Evolutionary conservation across 2,113 vertebrate genomes (phyloP), one percentile per base, ranked within the genome.

Genomic region (Pithys albifrons): DNA sequence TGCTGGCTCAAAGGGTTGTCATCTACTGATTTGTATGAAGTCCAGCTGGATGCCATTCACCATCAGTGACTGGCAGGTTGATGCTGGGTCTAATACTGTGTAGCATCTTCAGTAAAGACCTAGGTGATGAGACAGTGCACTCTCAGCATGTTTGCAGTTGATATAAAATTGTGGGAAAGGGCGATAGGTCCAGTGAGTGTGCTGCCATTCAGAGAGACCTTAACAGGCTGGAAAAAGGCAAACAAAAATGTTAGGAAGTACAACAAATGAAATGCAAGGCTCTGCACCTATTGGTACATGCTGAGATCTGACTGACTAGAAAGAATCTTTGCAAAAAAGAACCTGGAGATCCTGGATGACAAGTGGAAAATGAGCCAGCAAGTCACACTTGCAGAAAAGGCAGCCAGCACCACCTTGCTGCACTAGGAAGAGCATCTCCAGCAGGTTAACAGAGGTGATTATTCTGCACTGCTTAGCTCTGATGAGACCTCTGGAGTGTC

Each of bases 391-490:
- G 39, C 25, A 77, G n/a, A 39, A 72, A 83, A 72, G 25, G 10
- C 29, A 77, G 10, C 23, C 72, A 77, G 52, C 25, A 72, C 45
- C n/a, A 67, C 9, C 27, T 12, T 49, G 35, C 20, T 77, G 18
- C n/a, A 43, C 23, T 24, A 72, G 46, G 25, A 92, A 65, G 12
- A 46, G 11, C 28, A 65, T 41, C 10, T 18, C 51, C 65, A 52
- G 37, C n/a, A 66, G 52, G 39, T 5, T 61, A 43, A 46, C 19
- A 18, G 51, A 62, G 45, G 22, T 35, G 37, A 65, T 66, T 59
- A 52, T 48, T n/a, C 57, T 1, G 0, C 28, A 19, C 1, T 0
- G 45, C 37, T 59, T 45, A 72, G 29, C 17, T 71, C 51, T 66
- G 52, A 43, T 20, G 35, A 61, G 45, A 78, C 19, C 46, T 46